Evolutionary conservation across 2,113 vertebrate genomes (phyloP), one percentile per base, ranked within the genome.

Genomic region (Varanus komodoensis): DNA sequence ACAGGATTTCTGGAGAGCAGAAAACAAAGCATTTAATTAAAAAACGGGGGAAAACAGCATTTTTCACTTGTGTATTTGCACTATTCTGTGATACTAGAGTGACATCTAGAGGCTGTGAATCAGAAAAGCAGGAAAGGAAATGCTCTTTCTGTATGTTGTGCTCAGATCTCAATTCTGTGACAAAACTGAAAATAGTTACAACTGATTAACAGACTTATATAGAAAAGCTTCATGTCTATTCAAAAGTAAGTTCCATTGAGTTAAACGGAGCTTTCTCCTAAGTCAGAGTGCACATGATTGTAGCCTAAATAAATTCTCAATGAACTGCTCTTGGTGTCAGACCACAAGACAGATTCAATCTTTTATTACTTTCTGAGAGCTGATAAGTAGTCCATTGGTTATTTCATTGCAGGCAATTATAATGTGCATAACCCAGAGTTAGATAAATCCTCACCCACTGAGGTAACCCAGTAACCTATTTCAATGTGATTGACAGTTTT

Each of bases 401-500:
- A 4, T 89, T 93, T 92, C 77, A 32, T 1, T 1, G 87, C 87
- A 71, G 67, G 34, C 73, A 69, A 85, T 93, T 92, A 71, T 8
- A 92, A 75, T 50, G 54, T 38, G 29, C 84, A 89, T 69, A 83
- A 87, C 23, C 91, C 90, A 77, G 81, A 88, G 89, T 91, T 64
- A 69, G 86, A 73, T 87, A 83, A 83, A 94, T 91, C 77, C 29
- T 90, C 7, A 38, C 87, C 88, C 89, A 73, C 82, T 73, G 19
- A 81, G 91, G 84, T 64, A 90, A 3, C 1, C 3, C 0, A 1
- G 77, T 34, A 89, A 83, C 4, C 8, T 90, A 92, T 93, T 89
- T 81, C 25, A 15, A 54, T 50, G 25, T 92, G 89, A 92, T 52
- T 86, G 94, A 90, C 79, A 89, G 92, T 87, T 92, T 89, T 92